Evolutionary conservation across 2,113 vertebrate genomes (phyloP).

Genomic region (Plecotus auritus): DNA sequence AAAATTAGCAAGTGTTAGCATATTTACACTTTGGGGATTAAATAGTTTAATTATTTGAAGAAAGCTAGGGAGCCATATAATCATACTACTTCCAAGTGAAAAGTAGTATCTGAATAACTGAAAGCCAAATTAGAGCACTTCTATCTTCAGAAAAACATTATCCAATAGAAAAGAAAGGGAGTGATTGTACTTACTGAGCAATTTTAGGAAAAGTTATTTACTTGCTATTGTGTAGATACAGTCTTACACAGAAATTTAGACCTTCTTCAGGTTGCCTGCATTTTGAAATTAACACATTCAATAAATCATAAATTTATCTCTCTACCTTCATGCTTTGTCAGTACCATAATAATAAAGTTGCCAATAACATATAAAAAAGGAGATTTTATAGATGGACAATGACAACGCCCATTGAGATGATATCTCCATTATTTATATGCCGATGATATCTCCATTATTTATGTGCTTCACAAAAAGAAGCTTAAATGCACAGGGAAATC

Average conservation of each 20-base stretch:
- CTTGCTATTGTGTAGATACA: neutral
- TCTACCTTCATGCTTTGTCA: constrained; percentile 1
- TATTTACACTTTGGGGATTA: neutral
- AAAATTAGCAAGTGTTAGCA: constrained; percentile 7
- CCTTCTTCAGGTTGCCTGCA: neutral
- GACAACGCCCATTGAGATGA: neutral
- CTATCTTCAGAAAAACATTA: constrained; percentile 33
- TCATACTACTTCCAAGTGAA: neutral
- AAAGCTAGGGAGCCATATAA: neutral
- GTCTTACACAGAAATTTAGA: neutral
- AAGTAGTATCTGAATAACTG: neutral
- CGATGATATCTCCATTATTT: too few species aligned
- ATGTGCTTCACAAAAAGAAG: constrained; percentile 40
- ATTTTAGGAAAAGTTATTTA: constrained; percentile 37
- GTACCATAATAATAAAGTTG: constrained; percentile 21
- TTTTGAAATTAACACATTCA: constrained; percentile 15
- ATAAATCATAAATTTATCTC: neutral
- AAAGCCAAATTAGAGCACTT: constrained; percentile 3
- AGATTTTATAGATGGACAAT: constrained; percentile 9
- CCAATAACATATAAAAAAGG: constrained; percentile 29
- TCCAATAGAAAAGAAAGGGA: neutral
- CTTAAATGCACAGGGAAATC: constrained; percentile 54
- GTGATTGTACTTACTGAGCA: neutral
- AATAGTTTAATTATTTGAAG: constrained; percentile 29
- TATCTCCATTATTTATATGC: constrained; percentile 14